Evolutionary conservation across 2,797 vertebrate genomes (phyloP), one percentile per base, ranked within the genome.

Genomic region (Lacerta agilis): DNA sequence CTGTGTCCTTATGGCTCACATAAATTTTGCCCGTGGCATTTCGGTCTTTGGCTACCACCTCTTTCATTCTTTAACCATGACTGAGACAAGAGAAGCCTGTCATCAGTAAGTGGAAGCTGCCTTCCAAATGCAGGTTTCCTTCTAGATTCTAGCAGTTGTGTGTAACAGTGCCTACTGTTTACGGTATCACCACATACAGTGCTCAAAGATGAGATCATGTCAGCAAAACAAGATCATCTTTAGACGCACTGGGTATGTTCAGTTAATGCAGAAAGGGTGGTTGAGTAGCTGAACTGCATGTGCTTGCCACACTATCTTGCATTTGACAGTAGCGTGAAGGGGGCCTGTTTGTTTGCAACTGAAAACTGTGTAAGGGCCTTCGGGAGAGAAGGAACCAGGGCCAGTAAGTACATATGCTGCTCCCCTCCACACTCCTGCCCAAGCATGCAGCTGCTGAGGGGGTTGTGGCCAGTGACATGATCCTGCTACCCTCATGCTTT

Each of bases 11-110:
- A 38, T 23, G 91, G 82, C 69, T 91, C 0, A 86, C 66, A 86
- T 90, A 86, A 69, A 69, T 27, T 86, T 82, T 83, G 67, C 43
- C 73, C 81, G 18, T 82, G 86, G 8, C 66, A 83, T n/a, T 61
- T 89, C 89, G 41, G 73, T 87, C 92, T 96, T 95, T 95, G 88
- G 90, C 49, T 95, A 90, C 79, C 91, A 87, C 91, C 91, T 88
- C 87, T 91, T 77, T 89, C 85, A 33, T n/a, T 89, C 36, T 87
- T 89, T 79, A 72, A 87, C 29, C 55, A 64, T 84, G 87, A 92
- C 64, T 66, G 88, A 93, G 91, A 90, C 88, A 87, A 13, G 78
- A 93, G 82, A 92, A 86, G 41, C 49, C 55, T 58, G 78, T 29
- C 36, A 67, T 8, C 64, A 82, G 41, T 43, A 69, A 43, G 27